Evolutionary conservation across 2,888 invertebrate genomes (phyloP).

Genomic region (Pammene fasciana): DNA sequence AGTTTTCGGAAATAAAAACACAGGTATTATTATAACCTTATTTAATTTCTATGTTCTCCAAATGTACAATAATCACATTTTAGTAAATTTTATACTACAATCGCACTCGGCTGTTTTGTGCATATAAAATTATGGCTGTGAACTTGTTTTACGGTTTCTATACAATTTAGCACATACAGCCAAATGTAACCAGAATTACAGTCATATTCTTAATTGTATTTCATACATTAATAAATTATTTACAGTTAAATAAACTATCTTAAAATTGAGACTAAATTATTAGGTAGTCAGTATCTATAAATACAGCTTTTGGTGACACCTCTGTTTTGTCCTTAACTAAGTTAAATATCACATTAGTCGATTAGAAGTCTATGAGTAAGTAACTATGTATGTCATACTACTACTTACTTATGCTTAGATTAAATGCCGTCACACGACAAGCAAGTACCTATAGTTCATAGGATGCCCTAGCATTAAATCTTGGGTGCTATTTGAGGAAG

Average conservation of each 20-base stretch:
- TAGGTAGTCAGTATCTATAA: slow-evolving; percentile 8
- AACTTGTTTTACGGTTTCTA: neutral
- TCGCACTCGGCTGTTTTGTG: neutral
- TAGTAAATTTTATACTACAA: neutral
- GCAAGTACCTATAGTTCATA: neutral
- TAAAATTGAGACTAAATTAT: slow-evolving; percentile 23
- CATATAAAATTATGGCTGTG: neutral
- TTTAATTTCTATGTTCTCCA: slow-evolving; percentile 18
- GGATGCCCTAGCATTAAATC: neutral
- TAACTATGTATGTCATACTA: neutral
- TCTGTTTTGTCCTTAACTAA: slow-evolving; percentile 13
- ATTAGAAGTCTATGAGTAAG: slow-evolving; percentile 27
- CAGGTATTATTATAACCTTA: neutral
- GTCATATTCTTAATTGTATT: slow-evolving; percentile 24
- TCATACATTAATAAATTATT: slow-evolving; percentile 39
- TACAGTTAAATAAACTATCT: slow-evolving; percentile 35
- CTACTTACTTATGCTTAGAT: neutral
- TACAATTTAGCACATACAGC: slow-evolving; percentile 9
- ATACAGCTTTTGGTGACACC: slow-evolving; percentile 7
- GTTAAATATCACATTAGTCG: slow-evolving; percentile 44
- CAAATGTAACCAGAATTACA: slow-evolving; percentile 13
- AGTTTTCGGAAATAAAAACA: slow-evolving; percentile 1
- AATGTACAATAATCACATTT: slow-evolving; percentile 8
- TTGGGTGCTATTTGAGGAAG: neutral
- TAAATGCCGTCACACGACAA: neutral